Evolutionary conservation across 2,888 invertebrate species (phyloP), one percentile per base, ranked within the genome.

Genomic region (Latrodectus hesperus): DNA sequence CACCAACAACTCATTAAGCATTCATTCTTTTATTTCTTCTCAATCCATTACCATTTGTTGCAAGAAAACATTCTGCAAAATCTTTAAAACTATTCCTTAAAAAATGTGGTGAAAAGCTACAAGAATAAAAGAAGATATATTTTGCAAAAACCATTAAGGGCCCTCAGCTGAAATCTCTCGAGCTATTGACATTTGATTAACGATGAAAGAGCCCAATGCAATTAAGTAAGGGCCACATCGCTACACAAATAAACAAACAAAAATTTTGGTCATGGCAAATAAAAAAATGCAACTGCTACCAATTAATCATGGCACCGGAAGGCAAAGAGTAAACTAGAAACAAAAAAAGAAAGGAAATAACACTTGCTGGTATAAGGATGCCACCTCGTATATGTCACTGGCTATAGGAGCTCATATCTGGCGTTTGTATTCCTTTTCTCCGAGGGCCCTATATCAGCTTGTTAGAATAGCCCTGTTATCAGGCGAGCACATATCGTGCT

Each of bases 361-460:
- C 60, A 14, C 60, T 60, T 16, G 11, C 60, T n/a, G 38, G n/a
- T 60, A 60, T n/a, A 14, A 60, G 14, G 60, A 60, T 60, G 60
- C 60, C n/a, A 60, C 60, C 60, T 60, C 60, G n/a, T 60, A 60
- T 60, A 60, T 60, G 60, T 60, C 60, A 60, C 60, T 60, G n/a
- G n/a, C 12, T 14, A 16, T 49, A 38, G 10, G n/a, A 51, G 71
- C 71, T 49, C 71, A 71, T 51, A 71, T 49, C 71, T 60, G n/a
- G 60, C 60, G 60, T 60, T 60, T 60, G 60, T 60, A 60, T 60
- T 16, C 60, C 49, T 38, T n/a, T 71, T n/a, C 17, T 68, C 68
- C 9, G 68, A 68, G 71, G n/a, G 51, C 38, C 71, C 49, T 71
- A 49, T 71, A 71, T 71, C 71, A 71, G 71, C 71, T 71, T 71